Base-by-base conservation (phyloP, 2,888 invertebrate species). In the Brachylomia viminalis region DNA sequence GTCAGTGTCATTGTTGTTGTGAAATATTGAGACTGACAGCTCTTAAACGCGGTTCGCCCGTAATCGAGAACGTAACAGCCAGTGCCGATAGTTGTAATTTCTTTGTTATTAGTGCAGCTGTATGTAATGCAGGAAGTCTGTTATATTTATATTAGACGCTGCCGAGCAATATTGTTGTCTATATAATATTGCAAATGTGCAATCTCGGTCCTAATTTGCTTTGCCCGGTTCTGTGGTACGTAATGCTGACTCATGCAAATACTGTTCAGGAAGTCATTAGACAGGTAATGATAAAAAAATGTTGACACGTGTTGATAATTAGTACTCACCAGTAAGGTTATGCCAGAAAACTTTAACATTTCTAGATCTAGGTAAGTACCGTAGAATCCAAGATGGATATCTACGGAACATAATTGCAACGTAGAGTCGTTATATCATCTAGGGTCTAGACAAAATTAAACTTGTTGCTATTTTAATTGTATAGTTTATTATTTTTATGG, bases 81-180 rank as follows among this genome's bases (percentile, higher is more conserved):
- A 77, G 45, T 47, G 56, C n/a, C 7, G 20, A 2, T 27, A 59
- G 11, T 38, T 30, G 38, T 58, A 3, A 66, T 45, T 33, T 58
- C 49, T 64, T 54, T 33, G 15, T 54, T 54, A 81, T 61, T 42
- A 75, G 13, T 42, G 54, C 61, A 61, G 59, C 38, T 54, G 7
- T 49, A 30, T 54, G 59, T 54, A 75, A 82, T 15, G n/a, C 47
- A 66, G 82, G 76, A 79, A 75, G 59, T 59, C 38, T 23, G 52
- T 58, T 33, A 61, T 15, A 38, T 42, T 65, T 59, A 47, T 59
- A 45, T 49, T n/a, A 56, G 54, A 56, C 49, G 74, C 74, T 54
- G 73, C n/a, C 23, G 38, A 52, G 27, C n/a, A 7, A 59, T 42
- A 73, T 65, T 65, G 64, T 59, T 30, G n/a, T 38, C n/a, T n/a